Percentiles rank a stretch among this genome's conserved stretches.
Conservation (phyloP, 2,113 vertebrate species). For the Malaclemys terrapin region DNA sequence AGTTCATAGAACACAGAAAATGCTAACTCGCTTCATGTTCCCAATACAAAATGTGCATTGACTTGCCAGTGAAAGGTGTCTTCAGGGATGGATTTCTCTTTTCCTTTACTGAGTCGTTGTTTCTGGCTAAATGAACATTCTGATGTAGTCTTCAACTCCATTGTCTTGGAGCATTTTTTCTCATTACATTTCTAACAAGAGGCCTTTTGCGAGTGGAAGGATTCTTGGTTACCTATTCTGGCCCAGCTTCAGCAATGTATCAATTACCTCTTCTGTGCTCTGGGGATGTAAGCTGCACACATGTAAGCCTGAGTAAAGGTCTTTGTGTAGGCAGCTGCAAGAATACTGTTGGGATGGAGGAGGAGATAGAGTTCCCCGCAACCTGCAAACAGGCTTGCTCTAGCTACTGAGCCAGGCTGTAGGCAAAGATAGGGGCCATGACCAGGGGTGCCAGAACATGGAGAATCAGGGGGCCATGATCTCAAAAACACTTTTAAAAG, state of each 20-base stretch:
- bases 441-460: not conserved
- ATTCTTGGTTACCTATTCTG: not conserved
- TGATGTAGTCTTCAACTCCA: not conserved
- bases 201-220: not conserved
- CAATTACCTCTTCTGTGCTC: no score
- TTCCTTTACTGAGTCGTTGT: not conserved
- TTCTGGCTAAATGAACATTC: not conserved
- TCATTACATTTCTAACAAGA: not conserved
- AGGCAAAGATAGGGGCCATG: not conserved
- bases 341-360: not conserved
- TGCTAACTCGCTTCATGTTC: not conserved
- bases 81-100: not conserved
- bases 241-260: not conserved
- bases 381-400: not conserved
- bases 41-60: not conserved
- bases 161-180: not conserved
- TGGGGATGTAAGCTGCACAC: not conserved
- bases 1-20: not conserved
- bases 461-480: no score
- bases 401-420: not conserved
- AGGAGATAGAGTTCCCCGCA: not conserved
- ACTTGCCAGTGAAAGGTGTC: not conserved
- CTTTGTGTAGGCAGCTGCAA: not conserved
- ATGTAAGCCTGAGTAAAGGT: not conserved
- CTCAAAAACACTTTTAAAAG: no score